These are phyloP conservation scores for Julus scandinavius DNA, from an alignment of 2,888 invertebrate genomes.

Conservation along the genomic window DNA sequence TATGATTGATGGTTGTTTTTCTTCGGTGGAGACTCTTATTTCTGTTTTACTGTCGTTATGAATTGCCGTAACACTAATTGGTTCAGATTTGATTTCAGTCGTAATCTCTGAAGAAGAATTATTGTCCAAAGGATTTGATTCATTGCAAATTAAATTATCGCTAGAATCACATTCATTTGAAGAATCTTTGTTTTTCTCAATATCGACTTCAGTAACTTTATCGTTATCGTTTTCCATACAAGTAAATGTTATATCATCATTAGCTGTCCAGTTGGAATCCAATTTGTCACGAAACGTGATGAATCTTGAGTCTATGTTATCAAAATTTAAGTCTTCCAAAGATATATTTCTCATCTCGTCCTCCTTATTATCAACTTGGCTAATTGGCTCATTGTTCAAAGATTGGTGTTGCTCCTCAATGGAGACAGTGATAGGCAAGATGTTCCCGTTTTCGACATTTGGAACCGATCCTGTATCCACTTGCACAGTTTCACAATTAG, in stretches of 20 bases:
- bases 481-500: background rate
- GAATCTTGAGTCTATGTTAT: conserved; percentile 46
- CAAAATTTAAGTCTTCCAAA: conserved; percentile 6
- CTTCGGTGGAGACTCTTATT: too few species aligned
- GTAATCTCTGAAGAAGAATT: background rate
- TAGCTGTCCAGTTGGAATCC: background rate
- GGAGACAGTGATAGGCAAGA: background rate
- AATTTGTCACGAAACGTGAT: conserved; percentile 48
- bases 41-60: conserved; percentile 4
- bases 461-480: background rate
- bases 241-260: background rate
- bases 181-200: background rate
- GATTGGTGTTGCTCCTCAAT: background rate
- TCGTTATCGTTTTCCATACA: background rate
- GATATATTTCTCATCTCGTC: background rate
- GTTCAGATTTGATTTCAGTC: background rate
- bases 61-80: background rate
- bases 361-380: background rate
- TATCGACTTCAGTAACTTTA: background rate
- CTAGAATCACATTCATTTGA: background rate
- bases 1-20: background rate
- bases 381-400: background rate
- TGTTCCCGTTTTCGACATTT: background rate
- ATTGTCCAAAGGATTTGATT: background rate
- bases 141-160: background rate